phyloP scores from a whole-genome alignment of 2,797 vertebrate genomes.

The Leptodactylus fallax region DNA sequence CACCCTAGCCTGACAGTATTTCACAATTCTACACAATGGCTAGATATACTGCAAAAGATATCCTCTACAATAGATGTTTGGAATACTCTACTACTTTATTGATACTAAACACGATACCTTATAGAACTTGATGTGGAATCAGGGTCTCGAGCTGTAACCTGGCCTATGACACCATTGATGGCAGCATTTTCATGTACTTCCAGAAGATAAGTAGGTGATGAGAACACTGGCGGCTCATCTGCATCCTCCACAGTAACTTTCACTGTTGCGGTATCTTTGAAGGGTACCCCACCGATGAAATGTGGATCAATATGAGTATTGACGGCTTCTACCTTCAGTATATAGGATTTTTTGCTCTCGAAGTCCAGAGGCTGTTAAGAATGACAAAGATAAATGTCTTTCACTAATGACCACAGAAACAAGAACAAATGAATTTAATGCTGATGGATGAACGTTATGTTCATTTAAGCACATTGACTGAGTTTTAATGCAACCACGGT shows the following conservation, averaged over 20 bases:
- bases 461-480: conserved; percentile 67
- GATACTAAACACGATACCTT: conserved; percentile 4
- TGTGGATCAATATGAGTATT: conserved; percentile 87
- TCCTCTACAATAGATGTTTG: not conserved
- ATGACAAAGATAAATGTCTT: conserved; percentile 76
- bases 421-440: conserved; percentile 71
- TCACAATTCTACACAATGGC: not conserved
- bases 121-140: conserved; percentile 80
- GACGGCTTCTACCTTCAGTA: conserved; percentile 91
- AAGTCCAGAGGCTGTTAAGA: conserved; percentile 90
- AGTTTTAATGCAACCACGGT: conserved; percentile 69
- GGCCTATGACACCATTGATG: conserved; percentile 89
- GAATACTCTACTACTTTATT: not conserved
- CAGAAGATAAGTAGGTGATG: conserved; percentile 85
- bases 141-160: conserved; percentile 89
- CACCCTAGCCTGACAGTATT: too few relatives aligned
- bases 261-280: conserved; percentile 92
- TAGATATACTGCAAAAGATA: not conserved
- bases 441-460: conserved; percentile 73
- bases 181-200: conserved; percentile 94
- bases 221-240: conserved; percentile 93
- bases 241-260: conserved; percentile 92
- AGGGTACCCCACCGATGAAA: conserved; percentile 84
- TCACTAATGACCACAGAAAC: conserved; percentile 73
- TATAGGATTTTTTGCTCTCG: conserved; percentile 91